Conservation (phyloP, 2,113 vertebrate genomes). For the Prolemur simus region DNA sequence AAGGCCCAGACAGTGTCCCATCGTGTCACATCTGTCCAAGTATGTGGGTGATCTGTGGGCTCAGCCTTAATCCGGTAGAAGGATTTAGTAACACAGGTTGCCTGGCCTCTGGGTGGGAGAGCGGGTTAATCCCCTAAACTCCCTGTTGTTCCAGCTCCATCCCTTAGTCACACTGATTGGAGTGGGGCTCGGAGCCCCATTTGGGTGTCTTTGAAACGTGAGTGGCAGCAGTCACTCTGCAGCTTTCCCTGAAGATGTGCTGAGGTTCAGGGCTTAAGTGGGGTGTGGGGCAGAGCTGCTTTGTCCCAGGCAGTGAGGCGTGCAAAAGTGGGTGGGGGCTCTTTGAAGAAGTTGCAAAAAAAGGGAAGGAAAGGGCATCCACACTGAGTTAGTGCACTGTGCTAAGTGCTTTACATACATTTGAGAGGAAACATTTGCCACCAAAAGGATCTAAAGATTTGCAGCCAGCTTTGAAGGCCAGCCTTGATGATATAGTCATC, state of each 20-base stretch:
- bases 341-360: neutral
- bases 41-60: neutral
- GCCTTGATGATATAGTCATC: rapidly evolving
- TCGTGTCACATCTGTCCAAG: slow-evolving; percentile 39
- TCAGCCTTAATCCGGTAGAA: slow-evolving; percentile 45
- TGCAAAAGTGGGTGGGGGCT: neutral
- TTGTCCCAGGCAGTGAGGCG: neutral
- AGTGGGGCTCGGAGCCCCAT: neutral
- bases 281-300: neutral
- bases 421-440: neutral
- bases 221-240: neutral
- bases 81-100: slow-evolving; percentile 60
- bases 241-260: neutral
- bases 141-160: neutral
- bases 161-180: neutral
- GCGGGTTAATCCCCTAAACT: slow-evolving; percentile 27
- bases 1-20: slow-evolving; percentile 59
- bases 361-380: slow-evolving; percentile 31
- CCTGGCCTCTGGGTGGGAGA: slow-evolving; percentile 48
- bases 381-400: neutral
- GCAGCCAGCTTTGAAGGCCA: neutral
- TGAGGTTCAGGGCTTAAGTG: neutral
- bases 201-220: neutral
- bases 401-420: neutral
- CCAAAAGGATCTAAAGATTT: neutral